Evolutionary conservation across 2,113 vertebrate genomes (phyloP), one percentile per base, ranked within the genome.

Genomic region (Psittacula cyanocephala): DNA sequence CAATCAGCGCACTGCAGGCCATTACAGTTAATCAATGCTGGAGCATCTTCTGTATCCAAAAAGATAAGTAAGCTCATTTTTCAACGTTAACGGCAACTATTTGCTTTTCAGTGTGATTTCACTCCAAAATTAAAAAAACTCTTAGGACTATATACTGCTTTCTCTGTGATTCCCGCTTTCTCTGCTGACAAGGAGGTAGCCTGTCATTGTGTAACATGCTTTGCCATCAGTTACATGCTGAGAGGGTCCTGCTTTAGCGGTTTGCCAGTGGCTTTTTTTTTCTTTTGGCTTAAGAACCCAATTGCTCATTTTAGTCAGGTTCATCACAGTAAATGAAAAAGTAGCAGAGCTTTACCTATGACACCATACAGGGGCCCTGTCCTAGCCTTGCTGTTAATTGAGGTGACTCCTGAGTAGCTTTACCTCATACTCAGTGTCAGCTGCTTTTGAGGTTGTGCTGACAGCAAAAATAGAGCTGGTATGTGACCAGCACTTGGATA

Each of bases 251-350:
- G 11, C 57, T 89, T 86, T 29, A 81, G 35, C 4, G 1, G 7
- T 68, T 86, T 81, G 53, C 72, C 82, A 41, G 22, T 15, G 47
- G 13, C 53, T 84, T 81, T 84, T 84, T 80, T 62, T 41, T 84
- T 79, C 78, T 81, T 81, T 63, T 52, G 87, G 80, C 74, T 87
- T 41, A 53, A 90, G 28, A 86, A 62, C 8, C 15, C 41, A 83
- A 44, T 92, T 91, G 44, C 49, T 88, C 77, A 87, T 96, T 95
- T 90, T 43, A 92, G 72, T 94, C 91, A 95, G 77, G 52, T 81
- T 92, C 10, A 1, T 71, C 83, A 57, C 50, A 60, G 65, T 65
- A 64, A 88, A 69, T 65, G 31, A 76, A 93, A 88, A 89, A 65
- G 57, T 23, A 85, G 70, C 62, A 53, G 39, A 81, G 81, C 23